Percentiles rank a stretch among this genome's conserved stretches.
Evolutionary conservation across 2,113 vertebrate genomes (phyloP).

Genomic region (Galbula dea): DNA sequence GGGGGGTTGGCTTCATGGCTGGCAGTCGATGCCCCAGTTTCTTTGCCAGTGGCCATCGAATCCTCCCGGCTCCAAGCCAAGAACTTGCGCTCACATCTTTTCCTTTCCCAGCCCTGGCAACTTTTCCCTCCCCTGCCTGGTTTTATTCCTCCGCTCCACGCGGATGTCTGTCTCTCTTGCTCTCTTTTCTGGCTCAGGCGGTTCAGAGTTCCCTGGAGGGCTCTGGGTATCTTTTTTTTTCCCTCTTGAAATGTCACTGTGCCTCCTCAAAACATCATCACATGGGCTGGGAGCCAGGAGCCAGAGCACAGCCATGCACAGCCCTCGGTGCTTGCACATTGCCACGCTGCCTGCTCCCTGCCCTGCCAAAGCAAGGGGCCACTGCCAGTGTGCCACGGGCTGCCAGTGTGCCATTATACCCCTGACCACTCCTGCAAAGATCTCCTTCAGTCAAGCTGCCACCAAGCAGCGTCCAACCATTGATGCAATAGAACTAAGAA

Average conservation of each 20-base stretch:
- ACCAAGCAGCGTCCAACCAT: too few species aligned
- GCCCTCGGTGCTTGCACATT: neutral
- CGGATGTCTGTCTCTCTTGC: neutral
- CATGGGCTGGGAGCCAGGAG: neutral
- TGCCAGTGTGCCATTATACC: neutral
- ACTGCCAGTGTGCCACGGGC: fast-evolving
- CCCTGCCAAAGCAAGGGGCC: neutral
- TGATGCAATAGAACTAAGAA: too few species aligned
- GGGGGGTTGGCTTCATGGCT: neutral
- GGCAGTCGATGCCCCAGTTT: neutral
- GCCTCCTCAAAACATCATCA: constrained; percentile 5
- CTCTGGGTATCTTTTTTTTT: neutral
- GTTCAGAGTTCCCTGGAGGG: neutral
- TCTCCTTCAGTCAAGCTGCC: too few species aligned
- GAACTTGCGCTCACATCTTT: neutral
- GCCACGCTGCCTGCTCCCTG: neutral
- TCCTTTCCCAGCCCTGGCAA: neutral
- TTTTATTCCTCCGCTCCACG: neutral
- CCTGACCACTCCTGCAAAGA: too few species aligned
- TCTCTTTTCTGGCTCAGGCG: neutral
- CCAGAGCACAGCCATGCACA: neutral
- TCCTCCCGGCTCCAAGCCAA: neutral
- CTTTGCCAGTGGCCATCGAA: neutral
- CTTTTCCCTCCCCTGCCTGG: neutral
- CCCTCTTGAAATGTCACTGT: constrained; percentile 18